These are phyloP conservation scores for Paracanthobrama guichenoti DNA, from an alignment of 2,113 vertebrate genomes.

Conservation along the genomic window DNA sequence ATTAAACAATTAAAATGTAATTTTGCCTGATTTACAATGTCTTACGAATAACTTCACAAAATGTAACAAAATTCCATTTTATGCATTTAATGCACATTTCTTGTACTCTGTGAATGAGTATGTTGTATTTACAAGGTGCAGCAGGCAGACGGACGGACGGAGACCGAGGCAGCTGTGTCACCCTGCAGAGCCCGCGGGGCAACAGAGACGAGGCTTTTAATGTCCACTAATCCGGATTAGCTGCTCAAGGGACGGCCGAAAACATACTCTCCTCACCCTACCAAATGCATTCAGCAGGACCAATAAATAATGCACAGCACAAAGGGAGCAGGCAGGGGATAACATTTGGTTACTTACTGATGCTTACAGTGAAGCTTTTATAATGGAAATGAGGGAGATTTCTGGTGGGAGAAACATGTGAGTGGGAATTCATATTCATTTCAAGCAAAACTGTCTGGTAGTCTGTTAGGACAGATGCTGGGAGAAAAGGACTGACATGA, in stretches of 20 bases:
- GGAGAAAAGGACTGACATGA: background rate
- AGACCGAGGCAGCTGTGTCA: conserved; percentile 74
- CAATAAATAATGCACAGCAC: conserved; percentile 68
- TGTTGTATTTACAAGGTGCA: conserved; percentile 16
- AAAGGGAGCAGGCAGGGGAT: conserved; percentile 68
- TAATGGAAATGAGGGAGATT: conserved; percentile 51
- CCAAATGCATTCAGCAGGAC: conserved; percentile 67
- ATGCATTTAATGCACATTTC: background rate
- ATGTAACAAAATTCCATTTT: background rate
- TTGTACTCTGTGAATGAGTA: background rate
- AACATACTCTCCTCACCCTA: conserved; percentile 61
- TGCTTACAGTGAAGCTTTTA: conserved; percentile 46
- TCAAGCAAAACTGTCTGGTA: conserved; percentile 39
- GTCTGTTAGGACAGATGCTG: conserved; percentile 26
- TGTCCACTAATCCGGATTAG: conserved; percentile 78
- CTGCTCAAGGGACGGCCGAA: conserved; percentile 65
- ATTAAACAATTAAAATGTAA: background rate
- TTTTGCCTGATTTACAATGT: background rate
- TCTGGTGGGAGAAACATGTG: conserved; percentile 30
- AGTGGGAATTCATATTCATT: conserved; percentile 50
- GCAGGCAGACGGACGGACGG: conserved; percentile 37
- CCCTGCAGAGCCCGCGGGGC: conserved; percentile 64
- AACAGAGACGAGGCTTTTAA: conserved; percentile 73
- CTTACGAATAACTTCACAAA: background rate
- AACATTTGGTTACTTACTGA: conserved; percentile 70